phyloP scores from a whole-genome alignment of 2,888 invertebrate genomes.

The Parnassius apollo region DNA sequence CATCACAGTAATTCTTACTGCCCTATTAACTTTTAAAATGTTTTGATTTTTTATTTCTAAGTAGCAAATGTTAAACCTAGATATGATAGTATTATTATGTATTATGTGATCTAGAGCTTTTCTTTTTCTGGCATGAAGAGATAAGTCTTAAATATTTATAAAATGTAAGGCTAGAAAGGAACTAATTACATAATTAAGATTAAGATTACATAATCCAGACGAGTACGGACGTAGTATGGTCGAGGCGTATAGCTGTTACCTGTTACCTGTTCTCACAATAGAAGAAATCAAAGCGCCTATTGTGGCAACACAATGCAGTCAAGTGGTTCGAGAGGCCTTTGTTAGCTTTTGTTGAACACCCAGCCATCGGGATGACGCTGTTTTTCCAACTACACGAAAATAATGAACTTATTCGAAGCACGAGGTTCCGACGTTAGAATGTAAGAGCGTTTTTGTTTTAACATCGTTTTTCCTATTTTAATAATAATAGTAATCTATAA shows the following conservation, averaged over 20 bases:
- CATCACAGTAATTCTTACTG: too few species aligned
- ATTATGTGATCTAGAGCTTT: too few species aligned
- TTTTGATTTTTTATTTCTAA: too few species aligned
- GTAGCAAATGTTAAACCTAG: too few species aligned
- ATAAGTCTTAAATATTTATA: conserved; percentile 9
- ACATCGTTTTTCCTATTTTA: too few species aligned
- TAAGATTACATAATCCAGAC: conserved; percentile 30
- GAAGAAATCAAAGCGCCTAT: conserved; percentile 59
- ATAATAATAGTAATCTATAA: too few species aligned
- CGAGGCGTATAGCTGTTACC: conserved; percentile 19
- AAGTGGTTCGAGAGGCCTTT: conserved; percentile 55
- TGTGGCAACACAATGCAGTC: conserved; percentile 60
- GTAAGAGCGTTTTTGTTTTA: conserved; percentile 13
- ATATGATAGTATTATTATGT: too few species aligned
- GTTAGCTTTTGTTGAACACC: conserved; percentile 35
- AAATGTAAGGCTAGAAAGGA: conserved; percentile 15
- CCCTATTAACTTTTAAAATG: too few species aligned
- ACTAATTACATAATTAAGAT: too few species aligned
- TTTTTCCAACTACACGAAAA: conserved; percentile 24
- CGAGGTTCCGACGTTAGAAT: conserved; percentile 18
- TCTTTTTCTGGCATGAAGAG: too few species aligned
- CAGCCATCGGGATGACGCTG: conserved; percentile 28
- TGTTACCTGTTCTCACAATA: conserved; percentile 58
- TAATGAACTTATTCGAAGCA: conserved; percentile 28
- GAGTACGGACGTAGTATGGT: conserved; percentile 30